Evolutionary conservation across 2,797 vertebrate species (phyloP).

Genomic region (Catamblyrhynchus diadema): DNA sequence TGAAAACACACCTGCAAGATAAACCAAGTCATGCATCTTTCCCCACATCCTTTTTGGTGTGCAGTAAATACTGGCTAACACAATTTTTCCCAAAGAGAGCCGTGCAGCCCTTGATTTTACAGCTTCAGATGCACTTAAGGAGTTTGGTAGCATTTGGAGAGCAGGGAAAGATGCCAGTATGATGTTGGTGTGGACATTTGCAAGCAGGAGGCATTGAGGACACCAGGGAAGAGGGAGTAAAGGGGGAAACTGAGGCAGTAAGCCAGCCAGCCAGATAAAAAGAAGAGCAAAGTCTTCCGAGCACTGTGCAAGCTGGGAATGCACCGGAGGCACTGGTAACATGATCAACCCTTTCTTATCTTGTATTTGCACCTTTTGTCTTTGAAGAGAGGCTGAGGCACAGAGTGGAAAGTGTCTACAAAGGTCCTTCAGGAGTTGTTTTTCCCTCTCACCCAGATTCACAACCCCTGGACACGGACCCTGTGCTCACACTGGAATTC

Average conservation of each 20-base stretch:
- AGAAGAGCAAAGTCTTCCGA: background rate
- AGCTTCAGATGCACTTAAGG: background rate
- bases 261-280: background rate
- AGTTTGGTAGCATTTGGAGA: background rate
- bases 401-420: background rate
- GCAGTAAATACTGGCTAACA: background rate
- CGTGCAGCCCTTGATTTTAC: fast-evolving
- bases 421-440: background rate
- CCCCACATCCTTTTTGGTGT: background rate
- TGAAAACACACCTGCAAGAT: background rate
- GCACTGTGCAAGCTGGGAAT: background rate
- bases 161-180: background rate
- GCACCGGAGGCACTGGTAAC: background rate
- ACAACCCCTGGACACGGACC: fast-evolving
- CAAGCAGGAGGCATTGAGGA: background rate
- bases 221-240: background rate
- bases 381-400: background rate
- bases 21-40: background rate
- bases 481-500: background rate
- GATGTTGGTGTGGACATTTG: background rate
- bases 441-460: background rate
- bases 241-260: background rate
- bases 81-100: fast-evolving
- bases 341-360: background rate
- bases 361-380: background rate